A percentile compares a stretch with the other conserved stretches of the same genome.
Evolutionary conservation across 2,113 vertebrate genomes (phyloP).

Genomic region (Rhombomys opimus): DNA sequence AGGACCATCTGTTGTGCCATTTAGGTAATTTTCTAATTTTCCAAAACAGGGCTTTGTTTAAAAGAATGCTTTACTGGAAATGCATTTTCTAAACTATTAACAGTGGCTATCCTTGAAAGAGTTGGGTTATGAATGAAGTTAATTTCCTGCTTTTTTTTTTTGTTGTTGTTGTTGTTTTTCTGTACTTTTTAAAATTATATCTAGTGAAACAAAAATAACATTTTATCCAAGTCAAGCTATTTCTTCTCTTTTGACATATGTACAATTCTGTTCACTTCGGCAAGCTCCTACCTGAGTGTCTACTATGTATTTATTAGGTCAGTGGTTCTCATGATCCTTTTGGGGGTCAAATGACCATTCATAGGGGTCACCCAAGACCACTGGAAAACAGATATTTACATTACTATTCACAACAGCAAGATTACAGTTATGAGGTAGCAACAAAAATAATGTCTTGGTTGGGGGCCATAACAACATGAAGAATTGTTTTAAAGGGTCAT

Average conservation of each 20-base stretch:
- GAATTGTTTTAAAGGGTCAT: neutral
- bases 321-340: neutral
- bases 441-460: neutral
- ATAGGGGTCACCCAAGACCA: neutral
- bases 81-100: conserved; percentile 19
- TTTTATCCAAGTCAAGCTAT: conserved; percentile 45
- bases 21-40: conserved; percentile 43
- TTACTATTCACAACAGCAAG: neutral
- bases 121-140: conserved; percentile 20
- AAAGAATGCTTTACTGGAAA: conserved; percentile 46
- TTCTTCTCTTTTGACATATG: conserved; percentile 21
- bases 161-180: no score
- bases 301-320: neutral
- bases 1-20: conserved; percentile 39
- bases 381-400: neutral
- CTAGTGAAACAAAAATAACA: conserved; percentile 45
- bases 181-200: conserved; percentile 49
- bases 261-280: conserved; percentile 34
- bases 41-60: conserved; percentile 30
- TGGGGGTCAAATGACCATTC: neutral
- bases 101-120: neutral
- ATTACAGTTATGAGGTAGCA: neutral
- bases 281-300: neutral
- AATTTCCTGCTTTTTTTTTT: conserved; percentile 25
- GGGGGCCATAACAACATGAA: neutral